Evolutionary conservation across 2,113 vertebrate genomes (phyloP), one percentile per base, ranked within the genome.

Genomic region (Chloropsis hardwickii): DNA sequence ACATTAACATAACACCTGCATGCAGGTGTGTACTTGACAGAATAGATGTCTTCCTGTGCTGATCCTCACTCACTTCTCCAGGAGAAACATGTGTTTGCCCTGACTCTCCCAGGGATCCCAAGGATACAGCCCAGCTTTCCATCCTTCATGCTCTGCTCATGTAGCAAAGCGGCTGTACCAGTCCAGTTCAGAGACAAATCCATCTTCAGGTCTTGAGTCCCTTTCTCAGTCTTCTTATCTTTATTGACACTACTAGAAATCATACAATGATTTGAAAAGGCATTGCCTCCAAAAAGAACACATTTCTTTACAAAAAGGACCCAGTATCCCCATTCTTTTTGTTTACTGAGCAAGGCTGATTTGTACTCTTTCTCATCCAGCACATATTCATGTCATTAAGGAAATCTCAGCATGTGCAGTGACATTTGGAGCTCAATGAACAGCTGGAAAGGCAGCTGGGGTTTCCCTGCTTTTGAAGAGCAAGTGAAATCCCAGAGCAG

Each of bases 371-470:
- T 79, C 48, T 69, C 53, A 77, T 62, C 19, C 47, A 82, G 47
- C 20, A 66, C 54, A 92, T 56, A 90, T 84, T 94, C 45, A 18
- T 47, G 56, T 70, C 33, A 72, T 81, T 76, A 77, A 70, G 85
- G 72, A 81, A 95, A 66, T 12, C 35, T 74, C n/a, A 81, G 60
- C 81, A 95, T 94, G 87, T 94, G 94, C 64, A 67, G 44, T 94
- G 67, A 88, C 72, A 91, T 92, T 88, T 89, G 80, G 56, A 94
- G 28, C 21, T 89, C 50, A 74, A 2, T 67, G 73, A 95, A 61
- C 93, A 96, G 70, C 94, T 94, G 94, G 82, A 76, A 91, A 95
- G 17, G 35, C 93, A 97, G 85, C 90, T 95, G 94, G 60, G 47
- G 5, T 79, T 91, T 90, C 71, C 74, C 12, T 90, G 25, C 9